These are phyloP conservation scores for Corythornis leucogaster DNA, from an alignment of 2,797 vertebrate genomes.

Conservation along the genomic window DNA sequence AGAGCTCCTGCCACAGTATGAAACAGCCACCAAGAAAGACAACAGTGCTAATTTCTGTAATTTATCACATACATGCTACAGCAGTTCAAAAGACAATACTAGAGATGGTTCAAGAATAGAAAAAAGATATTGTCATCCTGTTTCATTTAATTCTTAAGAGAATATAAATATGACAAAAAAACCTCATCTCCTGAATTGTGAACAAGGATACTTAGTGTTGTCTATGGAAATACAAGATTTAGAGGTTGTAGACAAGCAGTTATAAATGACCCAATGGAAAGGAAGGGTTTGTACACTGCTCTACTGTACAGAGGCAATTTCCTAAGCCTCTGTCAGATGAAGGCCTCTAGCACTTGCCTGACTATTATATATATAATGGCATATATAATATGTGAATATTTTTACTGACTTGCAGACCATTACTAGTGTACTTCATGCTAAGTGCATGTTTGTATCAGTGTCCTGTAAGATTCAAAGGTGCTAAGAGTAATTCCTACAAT, in stretches of 20 bases:
- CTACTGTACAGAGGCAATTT: neutral
- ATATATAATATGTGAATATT: neutral
- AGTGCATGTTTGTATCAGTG: neutral
- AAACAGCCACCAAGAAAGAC: neutral
- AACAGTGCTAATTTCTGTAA: neutral
- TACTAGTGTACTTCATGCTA: neutral
- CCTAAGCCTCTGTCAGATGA: neutral
- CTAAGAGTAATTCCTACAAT: neutral
- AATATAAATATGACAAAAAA: neutral
- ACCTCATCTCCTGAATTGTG: fast-evolving
- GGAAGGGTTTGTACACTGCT: neutral
- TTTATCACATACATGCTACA: neutral
- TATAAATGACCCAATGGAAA: neutral
- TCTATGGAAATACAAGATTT: neutral
- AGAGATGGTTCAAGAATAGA: neutral
- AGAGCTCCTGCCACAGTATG: neutral
- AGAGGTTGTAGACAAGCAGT: neutral
- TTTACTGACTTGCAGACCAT: neutral
- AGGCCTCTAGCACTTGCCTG: neutral
- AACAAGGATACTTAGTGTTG: neutral
- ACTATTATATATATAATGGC: too few relatives aligned
- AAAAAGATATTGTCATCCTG: neutral
- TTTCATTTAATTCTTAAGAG: neutral
- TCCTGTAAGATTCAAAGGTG: neutral
- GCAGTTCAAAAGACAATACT: neutral